These are phyloP conservation scores for Drosophila ironensis DNA, from an alignment of 1,140 invertebrate species.

Conservation along the genomic window DNA sequence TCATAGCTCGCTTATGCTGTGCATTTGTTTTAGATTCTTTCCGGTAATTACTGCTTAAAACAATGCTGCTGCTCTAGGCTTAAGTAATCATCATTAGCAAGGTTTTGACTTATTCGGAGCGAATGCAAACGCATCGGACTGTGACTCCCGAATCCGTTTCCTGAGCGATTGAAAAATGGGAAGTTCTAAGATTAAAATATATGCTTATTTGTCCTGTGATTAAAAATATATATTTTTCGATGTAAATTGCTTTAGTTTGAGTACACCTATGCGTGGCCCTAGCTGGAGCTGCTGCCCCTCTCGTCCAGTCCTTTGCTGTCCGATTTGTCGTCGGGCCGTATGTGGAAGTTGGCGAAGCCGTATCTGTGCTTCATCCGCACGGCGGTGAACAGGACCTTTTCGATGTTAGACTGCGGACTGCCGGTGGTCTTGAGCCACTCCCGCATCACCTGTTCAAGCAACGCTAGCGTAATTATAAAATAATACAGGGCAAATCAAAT, in stretches of 20 bases:
- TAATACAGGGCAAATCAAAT: no score
- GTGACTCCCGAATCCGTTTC: no score
- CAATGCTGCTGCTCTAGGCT: conserved; percentile 26
- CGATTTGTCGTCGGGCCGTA: conserved; percentile 22
- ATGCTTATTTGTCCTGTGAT: no score
- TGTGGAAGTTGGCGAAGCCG: conserved; percentile 49
- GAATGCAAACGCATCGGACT: no score
- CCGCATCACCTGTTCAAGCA: no score
- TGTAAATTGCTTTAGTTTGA: no score
- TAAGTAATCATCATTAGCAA: conserved; percentile 37
- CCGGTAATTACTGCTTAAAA: conserved; percentile 30
- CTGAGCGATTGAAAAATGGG: no score
- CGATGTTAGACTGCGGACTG: conserved; percentile 37
- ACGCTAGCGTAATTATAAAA: no score
- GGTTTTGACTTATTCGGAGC: conserved; percentile 11
- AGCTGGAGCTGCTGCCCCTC: no score
- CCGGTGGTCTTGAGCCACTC: conserved; percentile 59
- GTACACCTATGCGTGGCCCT: no score
- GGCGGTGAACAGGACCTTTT: conserved; percentile 27
- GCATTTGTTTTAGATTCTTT: conserved; percentile 50
- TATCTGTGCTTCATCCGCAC: conserved; percentile 25
- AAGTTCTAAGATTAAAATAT: background rate
- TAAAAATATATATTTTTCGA: no score
- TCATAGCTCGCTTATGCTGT: conserved; percentile 29
- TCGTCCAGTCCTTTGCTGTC: no score